phyloP scores from a whole-genome alignment of 1,140 invertebrate genomes.

The Cydia pomonella region DNA sequence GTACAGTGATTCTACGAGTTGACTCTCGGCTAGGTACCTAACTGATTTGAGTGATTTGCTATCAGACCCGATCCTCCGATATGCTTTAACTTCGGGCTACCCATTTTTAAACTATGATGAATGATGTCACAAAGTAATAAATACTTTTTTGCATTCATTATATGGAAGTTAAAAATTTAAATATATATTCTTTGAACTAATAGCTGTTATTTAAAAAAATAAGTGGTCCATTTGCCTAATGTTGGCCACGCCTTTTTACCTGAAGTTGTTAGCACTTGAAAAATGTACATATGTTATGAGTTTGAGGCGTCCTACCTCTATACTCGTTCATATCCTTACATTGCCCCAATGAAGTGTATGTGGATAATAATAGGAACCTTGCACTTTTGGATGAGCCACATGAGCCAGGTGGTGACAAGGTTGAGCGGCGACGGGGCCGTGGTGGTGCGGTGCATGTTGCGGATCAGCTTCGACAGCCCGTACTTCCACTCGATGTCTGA shows the following conservation, averaged over 20 bases:
- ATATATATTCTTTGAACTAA: no score
- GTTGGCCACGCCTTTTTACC: no score
- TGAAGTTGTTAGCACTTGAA: no score
- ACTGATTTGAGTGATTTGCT: neutral
- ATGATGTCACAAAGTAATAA: no score
- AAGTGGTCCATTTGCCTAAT: no score
- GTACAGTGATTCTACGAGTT: constrained; percentile 12
- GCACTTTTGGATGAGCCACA: constrained; percentile 90
- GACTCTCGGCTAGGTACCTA: neutral
- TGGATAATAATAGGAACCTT: constrained; percentile 79
- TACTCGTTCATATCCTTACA: neutral
- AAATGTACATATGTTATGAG: neutral
- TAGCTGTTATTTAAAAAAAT: no score
- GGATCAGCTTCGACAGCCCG: constrained; percentile 98
- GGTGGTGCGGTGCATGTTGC: constrained; percentile 99
- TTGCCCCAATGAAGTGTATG: neutral
- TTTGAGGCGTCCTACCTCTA: neutral
- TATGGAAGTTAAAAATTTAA: no score
- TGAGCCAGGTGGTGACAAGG: constrained; percentile 95
- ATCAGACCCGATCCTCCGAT: no score
- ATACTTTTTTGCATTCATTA: no score
- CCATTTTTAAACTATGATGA: no score
- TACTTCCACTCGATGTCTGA: constrained; percentile 99
- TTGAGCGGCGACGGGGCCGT: constrained; percentile 98
- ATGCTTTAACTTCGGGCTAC: no score